Percentiles rank a stretch among this genome's conserved stretches.
These are phyloP conservation scores for Oxygymnocypris stewartii DNA, from an alignment of 2,113 vertebrate species.

Conservation along the genomic window DNA sequence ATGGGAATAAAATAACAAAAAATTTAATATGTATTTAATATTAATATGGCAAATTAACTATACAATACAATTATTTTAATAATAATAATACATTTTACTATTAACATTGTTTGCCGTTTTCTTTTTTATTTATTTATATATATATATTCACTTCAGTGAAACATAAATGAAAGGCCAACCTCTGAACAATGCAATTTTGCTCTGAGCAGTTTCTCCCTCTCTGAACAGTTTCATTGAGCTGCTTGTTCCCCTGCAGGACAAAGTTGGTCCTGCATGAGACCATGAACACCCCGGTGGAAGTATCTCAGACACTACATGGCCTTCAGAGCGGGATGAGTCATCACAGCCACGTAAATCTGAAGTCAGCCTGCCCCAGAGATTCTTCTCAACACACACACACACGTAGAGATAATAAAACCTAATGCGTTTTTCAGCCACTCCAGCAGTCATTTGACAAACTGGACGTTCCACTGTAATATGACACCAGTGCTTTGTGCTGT, in stretches of 20 bases:
- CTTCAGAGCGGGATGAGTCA: conserved; percentile 16
- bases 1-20: not conserved
- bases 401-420: not conserved
- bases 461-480: conserved; percentile 41
- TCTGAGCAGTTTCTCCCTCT: not conserved
- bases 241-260: not conserved
- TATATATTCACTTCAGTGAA: not conserved
- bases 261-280: not conserved
- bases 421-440: conserved; percentile 40
- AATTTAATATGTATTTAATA: not conserved
- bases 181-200: not conserved
- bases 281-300: not conserved
- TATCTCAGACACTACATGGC: conserved; percentile 4
- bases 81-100: too few relatives aligned
- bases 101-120: too few relatives aligned
- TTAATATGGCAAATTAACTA: not conserved
- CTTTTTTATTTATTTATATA: too few relatives aligned
- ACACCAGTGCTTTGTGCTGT: conserved; percentile 37
- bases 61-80: too few relatives aligned
- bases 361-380: conserved; percentile 5
- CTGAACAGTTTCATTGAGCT: not conserved
- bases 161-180: not conserved
- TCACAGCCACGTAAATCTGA: not conserved
- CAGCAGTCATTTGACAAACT: conserved; percentile 28
- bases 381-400: not conserved